phyloP scores from a whole-genome alignment of 1,140 invertebrate species.

The Diachasma alloeum region DNA sequence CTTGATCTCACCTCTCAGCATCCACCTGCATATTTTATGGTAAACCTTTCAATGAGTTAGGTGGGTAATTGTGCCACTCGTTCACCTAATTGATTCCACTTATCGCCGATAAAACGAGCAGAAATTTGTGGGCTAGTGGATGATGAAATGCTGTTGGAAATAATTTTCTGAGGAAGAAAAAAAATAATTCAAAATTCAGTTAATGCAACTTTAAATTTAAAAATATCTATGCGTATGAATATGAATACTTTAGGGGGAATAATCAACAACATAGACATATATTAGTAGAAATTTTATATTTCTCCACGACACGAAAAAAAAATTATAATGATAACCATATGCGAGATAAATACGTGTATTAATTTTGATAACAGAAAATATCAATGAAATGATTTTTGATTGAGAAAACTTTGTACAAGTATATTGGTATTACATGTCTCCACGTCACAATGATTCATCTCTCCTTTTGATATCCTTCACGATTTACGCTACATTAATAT shows the following conservation, averaged over 20 bases:
- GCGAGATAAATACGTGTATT: not conserved
- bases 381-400: not conserved
- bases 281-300: constrained; percentile 6
- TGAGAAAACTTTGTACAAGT: constrained; percentile 1
- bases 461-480: not conserved
- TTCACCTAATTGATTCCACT: not conserved
- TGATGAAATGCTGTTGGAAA: too few relatives aligned
- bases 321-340: not conserved
- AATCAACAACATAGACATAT: not conserved
- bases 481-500: not conserved
- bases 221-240: too few relatives aligned
- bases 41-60: not conserved
- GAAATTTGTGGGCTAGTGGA: too few relatives aligned
- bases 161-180: too few relatives aligned
- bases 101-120: not conserved
- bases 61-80: not conserved
- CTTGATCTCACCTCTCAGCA: not conserved
- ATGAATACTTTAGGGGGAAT: too few relatives aligned
- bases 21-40: not conserved
- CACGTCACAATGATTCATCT: not conserved
- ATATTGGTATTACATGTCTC: not conserved
- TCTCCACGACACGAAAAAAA: not conserved
- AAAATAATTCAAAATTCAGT: too few relatives aligned
- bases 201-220: too few relatives aligned
- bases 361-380: not conserved